Base-by-base conservation (phyloP, 2,113 vertebrate genomes). In the Ctenodactylus gundi region DNA sequence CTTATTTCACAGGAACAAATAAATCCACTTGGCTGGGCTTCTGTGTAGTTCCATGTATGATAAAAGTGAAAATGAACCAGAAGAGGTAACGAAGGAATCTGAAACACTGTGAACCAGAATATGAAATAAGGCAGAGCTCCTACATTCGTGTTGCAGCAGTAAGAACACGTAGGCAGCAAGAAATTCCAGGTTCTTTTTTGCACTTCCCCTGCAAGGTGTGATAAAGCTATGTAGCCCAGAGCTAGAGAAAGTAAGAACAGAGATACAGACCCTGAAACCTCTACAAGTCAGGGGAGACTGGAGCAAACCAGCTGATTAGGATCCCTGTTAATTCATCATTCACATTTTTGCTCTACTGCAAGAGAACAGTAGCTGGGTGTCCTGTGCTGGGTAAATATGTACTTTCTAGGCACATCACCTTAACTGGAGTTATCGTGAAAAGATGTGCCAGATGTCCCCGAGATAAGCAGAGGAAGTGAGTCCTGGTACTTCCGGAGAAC, bases 1-100 rank as follows among this genome's bases (percentile, higher is more conserved):
- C 34, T 92, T 70, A 49, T 55, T 96, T 94, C 68, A 70, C 44
- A 91, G 58, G 65, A 84, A 95, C 46, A 75, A 83, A 31, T 44
- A 68, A 78, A 31, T 73, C 70, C 51, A 83, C 36, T 60, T 86
- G 44, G 31, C 64, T 89, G 53, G 53, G 65, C 49, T 85, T 94
- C 94, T 77, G 67, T 72, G n/a, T 36, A 57, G 29, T 12, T n/a
- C 62, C 10, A 12, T 17, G 41, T 12, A 73, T 46, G 49, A 84
- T 73, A 46, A 85, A 86, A 80, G 81, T 17, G 55, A 91, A 68
- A 64, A 65, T 20, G 29, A 92, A 53, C 18, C 46, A 81, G 89
- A n/a, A 67, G 89, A 57, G 34, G 78, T 83, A 73, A 57, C 27
- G 27, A 84, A 76, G 75, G 68, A 44, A 90, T 49, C 34, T 36